These are phyloP conservation scores for Myiopsitta monachus DNA, from an alignment of 2,113 vertebrate species.

Conservation along the genomic window DNA sequence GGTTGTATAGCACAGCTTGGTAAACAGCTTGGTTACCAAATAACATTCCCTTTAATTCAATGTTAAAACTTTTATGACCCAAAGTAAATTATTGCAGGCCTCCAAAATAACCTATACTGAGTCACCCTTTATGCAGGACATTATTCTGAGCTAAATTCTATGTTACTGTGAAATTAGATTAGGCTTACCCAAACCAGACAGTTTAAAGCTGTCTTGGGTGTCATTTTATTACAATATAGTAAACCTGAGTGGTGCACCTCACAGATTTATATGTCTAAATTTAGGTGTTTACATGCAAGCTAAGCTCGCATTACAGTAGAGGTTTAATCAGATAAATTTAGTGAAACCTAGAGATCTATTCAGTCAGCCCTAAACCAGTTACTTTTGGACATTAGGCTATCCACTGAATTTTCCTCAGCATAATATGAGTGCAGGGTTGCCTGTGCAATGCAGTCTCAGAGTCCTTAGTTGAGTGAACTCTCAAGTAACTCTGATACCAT, in stretches of 20 bases:
- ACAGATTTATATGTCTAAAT: slow-evolving; percentile 22
- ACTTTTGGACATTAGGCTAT: background rate
- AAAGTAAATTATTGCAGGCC: background rate
- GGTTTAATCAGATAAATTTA: background rate
- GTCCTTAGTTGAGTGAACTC: background rate
- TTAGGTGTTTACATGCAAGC: background rate
- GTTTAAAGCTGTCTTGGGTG: background rate
- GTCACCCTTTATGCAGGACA: background rate
- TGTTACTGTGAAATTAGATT: slow-evolving; percentile 15
- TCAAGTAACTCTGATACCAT: background rate
- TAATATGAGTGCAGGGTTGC: accelerated
- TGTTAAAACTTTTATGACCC: background rate
- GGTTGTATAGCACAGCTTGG: background rate
- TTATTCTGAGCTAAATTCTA: background rate
- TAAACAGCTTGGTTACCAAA: background rate
- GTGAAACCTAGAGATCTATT: background rate
- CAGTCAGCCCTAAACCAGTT: background rate
- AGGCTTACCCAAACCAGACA: background rate
- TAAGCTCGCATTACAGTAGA: background rate
- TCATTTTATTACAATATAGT: background rate
- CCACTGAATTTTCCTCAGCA: background rate
- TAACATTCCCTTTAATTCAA: background rate
- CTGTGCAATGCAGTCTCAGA: background rate
- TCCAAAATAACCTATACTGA: background rate
- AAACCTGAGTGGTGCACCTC: background rate